Base-by-base conservation (phyloP, 2,113 vertebrate genomes). In the Mirza zaza region DNA sequence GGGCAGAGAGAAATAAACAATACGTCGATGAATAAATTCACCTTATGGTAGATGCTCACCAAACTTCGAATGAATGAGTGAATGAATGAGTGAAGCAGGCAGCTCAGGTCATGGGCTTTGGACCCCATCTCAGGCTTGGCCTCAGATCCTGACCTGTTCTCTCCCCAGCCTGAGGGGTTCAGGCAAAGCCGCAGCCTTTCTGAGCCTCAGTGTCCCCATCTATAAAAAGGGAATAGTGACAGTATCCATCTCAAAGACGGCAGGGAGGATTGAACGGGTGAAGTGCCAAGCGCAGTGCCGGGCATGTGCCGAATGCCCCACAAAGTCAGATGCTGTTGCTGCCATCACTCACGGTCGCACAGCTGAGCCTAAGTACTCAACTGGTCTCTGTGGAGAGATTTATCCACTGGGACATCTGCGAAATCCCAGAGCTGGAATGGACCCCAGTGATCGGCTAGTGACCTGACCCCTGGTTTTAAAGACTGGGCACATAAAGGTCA, bases 291-390 rank as follows among this genome's bases (percentile, higher is more conserved):
- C 52, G 18, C 12, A 0, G 85, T 2, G n/a, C 23, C 70, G 12
- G 71, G 36, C 5, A 25, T 27, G 20, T 0, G 7, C 21, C 1
- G 3, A 91, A 67, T 0, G 29, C 61, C 23, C 59, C 18, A 0
- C 1, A 48, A 82, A 32, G 11, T 3, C 21, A 34, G 55, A n/a
- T 1, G 45, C 15, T 3, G 34, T 1, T 29, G 61, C 17, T 12
- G 1, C 14, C 1, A 1, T n/a, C 17, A 4, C 11, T 75, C n/a
- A 14, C 18, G 42, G 48, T 36, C 36, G 55, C 42, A 18, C 9
- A 34, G 80, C 67, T 1, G 21, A 68, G 93, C 36, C 65, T 3
- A 13, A 32, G 8, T 7, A 17, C 50, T 1, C 6, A 23, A 59
- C 34, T 3, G 73, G 67, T 52, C 59, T 79, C 42, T 2, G 0